Base-by-base conservation (phyloP, 2,113 vertebrate species). In the Tylochromis polylepis region DNA sequence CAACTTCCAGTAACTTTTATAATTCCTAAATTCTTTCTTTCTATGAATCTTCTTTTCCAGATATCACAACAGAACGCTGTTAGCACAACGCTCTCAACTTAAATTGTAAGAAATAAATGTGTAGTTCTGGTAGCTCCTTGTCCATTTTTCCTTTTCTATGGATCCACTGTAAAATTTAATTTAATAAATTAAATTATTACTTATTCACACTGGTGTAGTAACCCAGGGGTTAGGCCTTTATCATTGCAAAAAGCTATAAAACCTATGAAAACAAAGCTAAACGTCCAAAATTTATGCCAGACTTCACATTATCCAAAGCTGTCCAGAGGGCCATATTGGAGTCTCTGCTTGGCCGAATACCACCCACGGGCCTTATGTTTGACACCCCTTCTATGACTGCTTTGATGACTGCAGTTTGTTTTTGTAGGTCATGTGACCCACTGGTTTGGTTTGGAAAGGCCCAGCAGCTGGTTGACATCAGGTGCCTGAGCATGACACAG, bases 201-300 rank as follows among this genome's bases (percentile, higher is more conserved):
- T 65, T 36, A 65, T 36, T 65, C 60, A 65, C 60, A 65, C 60
- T 36, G 60, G 31, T 65, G 31, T 65, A 65, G 60, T 65, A 65
- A 65, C 18, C 6, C 31, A 36, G 60, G 6, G 31, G 59, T 31
- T 0, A 62, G 59, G 60, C 10, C 18, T 65, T 65, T 0, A 36
- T 65, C 18, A 0, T 65, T n/a, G 60, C 31, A 2, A 0, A 65
- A 65, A 3, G 18, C 31, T 2, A 65, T 12, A 65, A 65, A 65
- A 65, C 3, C 0, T 65, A 38, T 65, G 6, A 65, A 38, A 65
- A 38, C 60, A 2, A 38, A 65, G 31, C 31, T 0, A 65, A 38
- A 65, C 38, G 6, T 12, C 31, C 18, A 38, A 38, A 8, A 65
- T 38, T 65, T 38, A 65, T n/a, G 60, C 60, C 60, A 36, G 38